Conservation (phyloP, 2,888 invertebrate genomes). For the Busseola fusca region DNA sequence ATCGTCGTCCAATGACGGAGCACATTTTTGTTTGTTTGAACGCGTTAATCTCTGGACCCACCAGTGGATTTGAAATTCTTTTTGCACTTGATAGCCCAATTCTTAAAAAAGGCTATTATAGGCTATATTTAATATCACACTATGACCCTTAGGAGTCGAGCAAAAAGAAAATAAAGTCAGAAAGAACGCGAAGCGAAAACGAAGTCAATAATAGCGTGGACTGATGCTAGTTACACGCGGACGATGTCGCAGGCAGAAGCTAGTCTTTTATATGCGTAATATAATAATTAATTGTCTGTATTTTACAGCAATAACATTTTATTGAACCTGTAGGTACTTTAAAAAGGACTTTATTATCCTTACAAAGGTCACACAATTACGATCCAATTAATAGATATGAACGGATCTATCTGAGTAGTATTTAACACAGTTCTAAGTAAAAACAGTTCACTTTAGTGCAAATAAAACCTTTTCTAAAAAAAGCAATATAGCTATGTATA, state of each 20-base stretch:
- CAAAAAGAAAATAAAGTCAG: neutral
- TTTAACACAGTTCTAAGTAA: neutral
- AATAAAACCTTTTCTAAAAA: constrained; percentile 31
- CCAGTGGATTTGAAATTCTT: neutral
- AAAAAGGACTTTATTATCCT: neutral
- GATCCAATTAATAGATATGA: neutral
- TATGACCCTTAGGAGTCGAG: neutral
- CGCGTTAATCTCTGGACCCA: neutral
- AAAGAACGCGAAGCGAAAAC: neutral
- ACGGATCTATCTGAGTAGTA: too few relatives aligned
- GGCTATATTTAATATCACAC: neutral
- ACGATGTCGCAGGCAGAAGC: neutral
- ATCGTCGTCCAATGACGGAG: too few relatives aligned
- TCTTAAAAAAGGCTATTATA: neutral
- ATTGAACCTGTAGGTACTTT: neutral
- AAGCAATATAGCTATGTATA: constrained; percentile 29
- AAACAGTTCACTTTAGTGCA: neutral
- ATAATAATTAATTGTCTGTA: constrained; percentile 1
- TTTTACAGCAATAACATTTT: neutral
- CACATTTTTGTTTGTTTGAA: neutral
- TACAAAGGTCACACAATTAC: neutral
- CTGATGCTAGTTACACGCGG: neutral
- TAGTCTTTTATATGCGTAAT: neutral
- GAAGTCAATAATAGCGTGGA: neutral
- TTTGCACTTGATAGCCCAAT: neutral